A percentile compares a stretch with the other conserved stretches of the same genome.
Conservation (phyloP, 2,888 invertebrate species). For the Troilus luridus region DNA sequence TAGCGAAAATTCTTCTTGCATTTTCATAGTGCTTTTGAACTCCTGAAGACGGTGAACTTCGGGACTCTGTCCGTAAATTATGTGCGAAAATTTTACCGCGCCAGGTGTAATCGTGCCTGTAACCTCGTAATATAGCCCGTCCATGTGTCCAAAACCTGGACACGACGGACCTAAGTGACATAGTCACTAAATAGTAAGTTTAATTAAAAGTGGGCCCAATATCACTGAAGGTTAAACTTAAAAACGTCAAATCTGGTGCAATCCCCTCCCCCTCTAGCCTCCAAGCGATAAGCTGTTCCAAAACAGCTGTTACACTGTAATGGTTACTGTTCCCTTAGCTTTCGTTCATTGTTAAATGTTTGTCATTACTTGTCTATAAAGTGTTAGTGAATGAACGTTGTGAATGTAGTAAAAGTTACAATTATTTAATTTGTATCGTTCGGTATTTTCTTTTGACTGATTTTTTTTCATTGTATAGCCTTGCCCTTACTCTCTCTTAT, state of each 20-base stretch:
- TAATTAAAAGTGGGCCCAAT: slow-evolving; percentile 33
- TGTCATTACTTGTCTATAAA: not conserved
- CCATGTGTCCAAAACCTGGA: slow-evolving; percentile 54
- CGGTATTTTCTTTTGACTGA: not conserved
- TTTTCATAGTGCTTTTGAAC: slow-evolving; percentile 68
- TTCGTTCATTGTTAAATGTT: slow-evolving; percentile 29
- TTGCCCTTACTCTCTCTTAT: not conserved
- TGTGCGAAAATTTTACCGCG: slow-evolving; percentile 46
- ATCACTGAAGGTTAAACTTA: slow-evolving; percentile 51
- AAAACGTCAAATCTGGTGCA: slow-evolving; percentile 53
- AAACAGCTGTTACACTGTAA: slow-evolving; percentile 35
- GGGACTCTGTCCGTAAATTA: slow-evolving; percentile 16
- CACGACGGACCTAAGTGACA: slow-evolving; percentile 57
- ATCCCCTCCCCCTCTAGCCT: slow-evolving; percentile 33
- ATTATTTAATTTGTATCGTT: slow-evolving; percentile 7
- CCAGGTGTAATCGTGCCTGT: slow-evolving; percentile 7
- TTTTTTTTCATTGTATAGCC: not conserved
- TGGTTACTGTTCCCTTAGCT: not conserved
- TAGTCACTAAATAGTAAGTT: slow-evolving; percentile 8
- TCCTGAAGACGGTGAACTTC: slow-evolving; percentile 54
- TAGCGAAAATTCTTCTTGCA: slow-evolving; percentile 78
- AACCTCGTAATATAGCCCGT: slow-evolving; percentile 44
- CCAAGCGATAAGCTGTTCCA: slow-evolving; percentile 17
- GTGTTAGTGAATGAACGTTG: not conserved
- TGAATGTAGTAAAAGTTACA: not conserved